Evolutionary conservation across 1,140 invertebrate genomes (phyloP).

Genomic region (Nylanderia fulva): DNA sequence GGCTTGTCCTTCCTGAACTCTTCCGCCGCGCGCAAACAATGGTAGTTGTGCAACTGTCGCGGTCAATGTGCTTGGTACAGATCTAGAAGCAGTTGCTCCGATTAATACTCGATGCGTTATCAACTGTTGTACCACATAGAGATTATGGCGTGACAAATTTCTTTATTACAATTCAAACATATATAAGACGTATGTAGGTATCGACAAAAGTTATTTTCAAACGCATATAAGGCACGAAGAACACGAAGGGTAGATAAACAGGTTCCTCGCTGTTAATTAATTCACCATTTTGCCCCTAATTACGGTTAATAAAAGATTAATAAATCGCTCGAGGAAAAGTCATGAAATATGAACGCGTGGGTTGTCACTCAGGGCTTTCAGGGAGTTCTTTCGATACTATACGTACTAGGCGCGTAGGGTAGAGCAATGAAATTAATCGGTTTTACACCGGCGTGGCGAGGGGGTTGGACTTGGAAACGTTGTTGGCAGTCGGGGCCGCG

Average conservation of each 20-base stretch:
- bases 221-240: not conserved
- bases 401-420: not conserved
- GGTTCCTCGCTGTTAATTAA: slow-evolving; percentile 31
- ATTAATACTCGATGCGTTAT: slow-evolving; percentile 35
- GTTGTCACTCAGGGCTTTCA: slow-evolving; percentile 61
- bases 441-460: slow-evolving; percentile 55
- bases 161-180: not conserved
- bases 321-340: slow-evolving; percentile 13
- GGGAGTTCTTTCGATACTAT: slow-evolving; percentile 63
- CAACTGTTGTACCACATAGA: not conserved
- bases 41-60: slow-evolving; percentile 36
- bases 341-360: slow-evolving; percentile 61
- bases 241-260: too few species aligned
- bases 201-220: not conserved
- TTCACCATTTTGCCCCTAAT: slow-evolving; percentile 42
- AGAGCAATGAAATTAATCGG: slow-evolving; percentile 71
- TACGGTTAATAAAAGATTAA: slow-evolving; percentile 45
- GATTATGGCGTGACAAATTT: not conserved
- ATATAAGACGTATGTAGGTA: not conserved
- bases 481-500: slow-evolving; percentile 56
- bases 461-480: slow-evolving; percentile 71
- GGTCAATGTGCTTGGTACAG: slow-evolving; percentile 38
- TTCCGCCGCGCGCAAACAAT: slow-evolving; percentile 52
- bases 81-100: slow-evolving; percentile 20
- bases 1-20: slow-evolving; percentile 63